A percentile compares a stretch with the other conserved stretches of the same genome.
Evolutionary conservation across 2,797 vertebrate species (phyloP).

Genomic region (Gorsachius magnificus): DNA sequence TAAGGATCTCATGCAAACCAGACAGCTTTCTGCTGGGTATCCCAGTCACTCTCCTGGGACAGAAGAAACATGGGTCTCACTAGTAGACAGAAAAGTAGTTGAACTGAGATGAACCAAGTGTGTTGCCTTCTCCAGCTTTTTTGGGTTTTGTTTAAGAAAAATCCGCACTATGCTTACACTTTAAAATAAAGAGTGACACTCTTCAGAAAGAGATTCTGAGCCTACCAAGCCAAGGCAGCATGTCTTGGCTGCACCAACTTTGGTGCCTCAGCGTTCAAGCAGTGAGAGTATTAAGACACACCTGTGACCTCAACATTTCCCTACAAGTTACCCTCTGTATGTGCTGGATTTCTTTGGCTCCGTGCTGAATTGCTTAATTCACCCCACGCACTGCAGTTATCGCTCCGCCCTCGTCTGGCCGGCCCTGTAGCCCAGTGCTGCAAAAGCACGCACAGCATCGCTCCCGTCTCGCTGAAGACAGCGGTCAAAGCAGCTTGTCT

Average conservation of each 20-base stretch:
- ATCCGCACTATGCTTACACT: background rate
- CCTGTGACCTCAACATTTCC: background rate
- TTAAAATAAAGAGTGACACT: background rate
- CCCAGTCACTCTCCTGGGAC: background rate
- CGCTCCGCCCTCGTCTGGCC: fast-evolving
- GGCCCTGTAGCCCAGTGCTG: background rate
- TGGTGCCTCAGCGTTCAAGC: background rate
- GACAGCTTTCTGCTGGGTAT: background rate
- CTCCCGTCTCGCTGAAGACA: fast-evolving
- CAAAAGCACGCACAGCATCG: fast-evolving
- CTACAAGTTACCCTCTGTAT: fast-evolving
- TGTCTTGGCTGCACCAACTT: background rate
- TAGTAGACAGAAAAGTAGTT: background rate
- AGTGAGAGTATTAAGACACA: background rate
- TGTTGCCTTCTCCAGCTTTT: background rate
- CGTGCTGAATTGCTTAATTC: fast-evolving
- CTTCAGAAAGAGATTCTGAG: background rate
- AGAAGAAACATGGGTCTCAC: fast-evolving
- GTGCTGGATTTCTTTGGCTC: background rate
- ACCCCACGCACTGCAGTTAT: background rate
- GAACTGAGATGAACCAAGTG: background rate
- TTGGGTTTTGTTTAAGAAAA: background rate
- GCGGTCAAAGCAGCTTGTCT: fast-evolving
- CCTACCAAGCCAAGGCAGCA: background rate
- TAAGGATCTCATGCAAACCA: background rate